Conservation (phyloP, 2,113 vertebrate genomes). For the Cryptotis parvus region DNA sequence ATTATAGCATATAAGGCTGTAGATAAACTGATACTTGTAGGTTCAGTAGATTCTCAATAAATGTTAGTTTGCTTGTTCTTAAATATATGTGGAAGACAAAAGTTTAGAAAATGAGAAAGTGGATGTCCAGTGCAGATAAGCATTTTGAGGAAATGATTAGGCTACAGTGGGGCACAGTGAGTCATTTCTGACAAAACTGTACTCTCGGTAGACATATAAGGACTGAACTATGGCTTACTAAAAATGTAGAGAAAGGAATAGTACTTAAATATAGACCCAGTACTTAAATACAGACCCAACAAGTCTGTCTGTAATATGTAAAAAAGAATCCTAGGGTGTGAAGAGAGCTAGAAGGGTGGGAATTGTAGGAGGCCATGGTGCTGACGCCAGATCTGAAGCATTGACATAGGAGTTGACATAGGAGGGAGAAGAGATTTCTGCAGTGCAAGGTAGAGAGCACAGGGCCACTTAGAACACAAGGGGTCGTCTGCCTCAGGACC, state of each 20-base stretch:
- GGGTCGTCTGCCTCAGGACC: neutral
- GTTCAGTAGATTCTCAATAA: neutral
- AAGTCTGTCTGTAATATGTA: neutral
- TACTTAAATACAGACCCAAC: too few relatives aligned
- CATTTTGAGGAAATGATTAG: neutral
- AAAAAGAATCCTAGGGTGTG: neutral
- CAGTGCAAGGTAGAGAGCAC: neutral
- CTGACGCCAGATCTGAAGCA: neutral
- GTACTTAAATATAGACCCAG: too few relatives aligned
- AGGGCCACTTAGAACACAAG: neutral
- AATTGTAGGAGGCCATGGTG: neutral
- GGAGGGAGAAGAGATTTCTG: neutral
- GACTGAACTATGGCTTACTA: neutral
- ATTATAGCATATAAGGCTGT: neutral
- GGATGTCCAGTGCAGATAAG: neutral
- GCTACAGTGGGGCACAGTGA: neutral
- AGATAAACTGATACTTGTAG: neutral
- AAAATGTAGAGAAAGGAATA: neutral
- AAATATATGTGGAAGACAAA: neutral
- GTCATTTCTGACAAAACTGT: neutral
- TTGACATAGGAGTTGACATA: neutral
- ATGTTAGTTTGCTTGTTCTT: slow-evolving; percentile 8
- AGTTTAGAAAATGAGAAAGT: neutral
- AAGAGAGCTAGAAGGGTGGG: neutral
- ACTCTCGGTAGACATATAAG: neutral